Conservation (phyloP, 2,113 vertebrate genomes). For the Tachysurus fulvidraco region DNA sequence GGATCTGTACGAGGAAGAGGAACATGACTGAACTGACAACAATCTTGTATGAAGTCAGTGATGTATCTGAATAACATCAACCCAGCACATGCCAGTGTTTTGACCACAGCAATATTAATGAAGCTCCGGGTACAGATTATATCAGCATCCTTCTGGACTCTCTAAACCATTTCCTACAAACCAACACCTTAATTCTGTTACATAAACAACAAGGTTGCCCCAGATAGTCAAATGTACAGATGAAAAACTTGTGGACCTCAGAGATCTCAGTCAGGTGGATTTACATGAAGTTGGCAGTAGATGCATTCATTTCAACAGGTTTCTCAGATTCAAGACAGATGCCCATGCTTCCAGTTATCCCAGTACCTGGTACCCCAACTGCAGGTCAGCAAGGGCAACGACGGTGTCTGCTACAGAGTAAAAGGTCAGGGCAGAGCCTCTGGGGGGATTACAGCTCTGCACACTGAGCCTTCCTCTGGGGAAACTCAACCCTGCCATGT, state of each 20-base stretch:
- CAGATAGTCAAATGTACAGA: not conserved
- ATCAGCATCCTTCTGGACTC: not conserved
- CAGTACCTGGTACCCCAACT: not conserved
- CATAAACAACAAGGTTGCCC: not conserved
- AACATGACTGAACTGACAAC: not conserved
- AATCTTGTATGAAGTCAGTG: not conserved
- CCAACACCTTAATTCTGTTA: not conserved
- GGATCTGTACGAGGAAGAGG: not conserved
- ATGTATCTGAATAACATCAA: not conserved
- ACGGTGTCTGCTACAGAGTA: not conserved
- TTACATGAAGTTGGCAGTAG: not conserved
- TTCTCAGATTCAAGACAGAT: not conserved
- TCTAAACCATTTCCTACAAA: not conserved
- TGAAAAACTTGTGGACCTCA: not conserved
- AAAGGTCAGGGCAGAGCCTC: constrained; percentile 15
- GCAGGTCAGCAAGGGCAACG: not conserved
- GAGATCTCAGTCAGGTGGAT: not conserved
- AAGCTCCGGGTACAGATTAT: not conserved
- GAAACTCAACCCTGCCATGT: constrained; percentile 60
- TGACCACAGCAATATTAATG: not conserved
- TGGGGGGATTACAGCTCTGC: not conserved
- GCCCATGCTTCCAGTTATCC: not conserved
- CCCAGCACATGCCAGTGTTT: not conserved
- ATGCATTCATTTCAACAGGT: not conserved
- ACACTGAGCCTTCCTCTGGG: constrained; percentile 25